These are phyloP conservation scores for Psilanteris sp. DNA, from an alignment of 1,140 invertebrate genomes.

Conservation along the genomic window DNA sequence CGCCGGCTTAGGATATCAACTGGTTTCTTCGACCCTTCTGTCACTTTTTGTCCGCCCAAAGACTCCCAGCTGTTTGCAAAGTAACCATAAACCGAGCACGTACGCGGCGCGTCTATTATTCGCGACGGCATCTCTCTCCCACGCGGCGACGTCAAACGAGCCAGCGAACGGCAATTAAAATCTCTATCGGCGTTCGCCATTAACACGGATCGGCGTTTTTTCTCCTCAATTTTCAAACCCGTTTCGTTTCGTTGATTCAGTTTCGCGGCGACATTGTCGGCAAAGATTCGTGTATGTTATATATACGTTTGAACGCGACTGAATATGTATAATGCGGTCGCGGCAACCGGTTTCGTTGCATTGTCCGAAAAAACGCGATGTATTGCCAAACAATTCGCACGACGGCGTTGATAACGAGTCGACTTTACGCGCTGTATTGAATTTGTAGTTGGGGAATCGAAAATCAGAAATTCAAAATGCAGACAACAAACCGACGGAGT, in stretches of 20 bases:
- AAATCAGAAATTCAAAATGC: slow-evolving; percentile 4
- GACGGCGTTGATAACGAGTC: slow-evolving; percentile 16
- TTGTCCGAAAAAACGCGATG: slow-evolving; percentile 36
- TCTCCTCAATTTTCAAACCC: slow-evolving; percentile 32
- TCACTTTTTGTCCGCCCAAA: slow-evolving; percentile 38
- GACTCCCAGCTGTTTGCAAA: slow-evolving; percentile 40
- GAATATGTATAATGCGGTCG: slow-evolving; percentile 26
- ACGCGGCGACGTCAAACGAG: neutral
- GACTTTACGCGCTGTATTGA: slow-evolving; percentile 14
- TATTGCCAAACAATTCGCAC: slow-evolving; percentile 42
- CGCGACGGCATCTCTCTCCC: neutral
- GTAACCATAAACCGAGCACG: slow-evolving; percentile 23
- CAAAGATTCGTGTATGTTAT: slow-evolving; percentile 19
- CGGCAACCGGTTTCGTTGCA: slow-evolving; percentile 42
- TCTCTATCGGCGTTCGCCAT: neutral
- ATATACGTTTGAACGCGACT: slow-evolving; percentile 1
- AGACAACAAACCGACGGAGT: neutral
- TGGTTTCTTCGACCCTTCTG: slow-evolving; percentile 39
- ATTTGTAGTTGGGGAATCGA: too few relatives aligned
- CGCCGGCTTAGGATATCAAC: slow-evolving; percentile 34
- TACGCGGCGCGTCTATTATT: slow-evolving; percentile 22
- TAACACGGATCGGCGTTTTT: neutral
- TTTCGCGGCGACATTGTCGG: slow-evolving; percentile 18
- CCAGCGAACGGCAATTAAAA: slow-evolving; percentile 7
- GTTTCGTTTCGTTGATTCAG: slow-evolving; percentile 18